Conservation (phyloP, 2,113 vertebrate genomes). For the Phalacrocorax brasilianus region DNA sequence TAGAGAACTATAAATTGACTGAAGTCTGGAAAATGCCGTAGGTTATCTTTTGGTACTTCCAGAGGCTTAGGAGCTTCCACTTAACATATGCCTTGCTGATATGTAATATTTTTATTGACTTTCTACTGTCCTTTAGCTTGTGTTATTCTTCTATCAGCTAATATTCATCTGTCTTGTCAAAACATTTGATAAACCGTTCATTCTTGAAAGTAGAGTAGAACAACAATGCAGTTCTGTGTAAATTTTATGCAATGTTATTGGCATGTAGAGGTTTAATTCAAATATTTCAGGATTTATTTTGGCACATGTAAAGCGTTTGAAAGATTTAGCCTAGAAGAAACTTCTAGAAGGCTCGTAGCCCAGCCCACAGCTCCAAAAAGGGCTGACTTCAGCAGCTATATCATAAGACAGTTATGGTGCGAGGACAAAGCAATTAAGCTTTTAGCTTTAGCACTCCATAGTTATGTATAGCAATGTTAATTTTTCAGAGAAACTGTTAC, state of each 20-base stretch:
- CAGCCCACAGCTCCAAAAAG: background rate
- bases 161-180: background rate
- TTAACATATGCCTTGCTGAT: background rate
- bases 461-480: background rate
- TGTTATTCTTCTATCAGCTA: background rate
- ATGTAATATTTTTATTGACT: background rate
- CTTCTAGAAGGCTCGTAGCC: background rate
- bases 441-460: background rate
- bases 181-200: background rate
- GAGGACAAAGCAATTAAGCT: background rate
- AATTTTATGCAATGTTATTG: background rate
- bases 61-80: background rate
- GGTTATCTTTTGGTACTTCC: background rate
- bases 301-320: background rate
- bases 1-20: background rate
- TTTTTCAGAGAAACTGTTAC: background rate
- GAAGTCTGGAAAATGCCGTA: background rate
- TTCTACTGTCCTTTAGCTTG: background rate
- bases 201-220: background rate
- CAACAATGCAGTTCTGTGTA: background rate
- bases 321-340: background rate
- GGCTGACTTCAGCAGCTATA: background rate
- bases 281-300: background rate
- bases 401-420: background rate
- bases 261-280: background rate